These are phyloP conservation scores for Mustelus asterias DNA, from an alignment of 2,113 vertebrate genomes.

Conservation along the genomic window DNA sequence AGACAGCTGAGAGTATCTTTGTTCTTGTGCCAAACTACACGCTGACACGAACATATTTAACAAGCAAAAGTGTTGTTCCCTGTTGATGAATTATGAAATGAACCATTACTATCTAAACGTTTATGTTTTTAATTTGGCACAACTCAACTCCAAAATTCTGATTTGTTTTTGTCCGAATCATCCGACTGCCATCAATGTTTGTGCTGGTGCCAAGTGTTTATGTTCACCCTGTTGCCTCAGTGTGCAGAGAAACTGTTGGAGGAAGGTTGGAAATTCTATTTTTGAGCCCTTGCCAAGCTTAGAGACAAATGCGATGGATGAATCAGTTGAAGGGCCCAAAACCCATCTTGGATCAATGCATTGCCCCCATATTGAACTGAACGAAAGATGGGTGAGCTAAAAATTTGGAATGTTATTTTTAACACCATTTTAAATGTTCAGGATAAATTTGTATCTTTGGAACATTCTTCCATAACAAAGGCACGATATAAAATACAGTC, in stretches of 20 bases:
- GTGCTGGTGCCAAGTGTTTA: background rate
- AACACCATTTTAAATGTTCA: background rate
- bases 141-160: background rate
- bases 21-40: background rate
- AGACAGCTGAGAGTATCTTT: background rate
- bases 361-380: background rate
- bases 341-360: background rate
- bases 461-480: background rate
- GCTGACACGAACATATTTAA: no score
- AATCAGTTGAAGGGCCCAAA: background rate
- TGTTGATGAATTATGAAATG: conserved; percentile 8
- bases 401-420: no score
- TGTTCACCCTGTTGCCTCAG: background rate
- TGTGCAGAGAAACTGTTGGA: background rate
- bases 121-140: background rate
- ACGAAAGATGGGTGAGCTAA: background rate
- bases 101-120: background rate
- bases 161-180: background rate
- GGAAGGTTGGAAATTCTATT: background rate
- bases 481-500: background rate
- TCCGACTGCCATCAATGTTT: background rate
- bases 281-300: background rate
- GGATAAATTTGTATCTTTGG: background rate
- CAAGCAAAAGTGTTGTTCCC: background rate
- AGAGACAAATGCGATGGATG: background rate